Base-by-base conservation (phyloP, 2,888 invertebrate species). In the Aporophyla lueneburgensis region DNA sequence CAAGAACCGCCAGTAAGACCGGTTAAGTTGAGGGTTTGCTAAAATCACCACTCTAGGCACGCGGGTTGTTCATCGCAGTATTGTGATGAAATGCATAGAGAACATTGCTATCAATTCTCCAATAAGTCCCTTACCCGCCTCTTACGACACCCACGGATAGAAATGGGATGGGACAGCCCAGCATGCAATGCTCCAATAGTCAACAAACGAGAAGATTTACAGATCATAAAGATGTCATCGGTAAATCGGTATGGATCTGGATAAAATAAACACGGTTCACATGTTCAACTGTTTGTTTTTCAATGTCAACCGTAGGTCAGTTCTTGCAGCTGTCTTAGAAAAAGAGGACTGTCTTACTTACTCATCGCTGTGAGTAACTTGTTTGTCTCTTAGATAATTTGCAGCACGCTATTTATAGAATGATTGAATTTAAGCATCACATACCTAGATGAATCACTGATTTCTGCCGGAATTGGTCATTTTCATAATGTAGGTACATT, bases 261-360 rank as follows among this genome's bases (percentile, higher is more conserved):
- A 51, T 21, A 54, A 24, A 62, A 51, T 54, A 84, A 68, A 84
- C 49, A 79, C 43, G 9, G 54, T 49, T 24, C 68, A 81, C 19
- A 51, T 43, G 67, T 71, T 24, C n/a, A 12, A 51, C 49, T 59
- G 59, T 73, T 73, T 84, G 33, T 80, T 69, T 80, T 61, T 61
- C 43, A 81, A 80, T 66, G 85, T 65, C 85, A 73, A 56, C 68
- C 59, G 43, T 83, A 63, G 83, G 46, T 43, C 62, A 81, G 33
- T 61, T 53, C 16, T 46, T 63, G 24, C 46, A 58, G 62, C 33
- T 62, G 75, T 12, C 40, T 54, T 6, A 71, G 7, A 80, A 63
- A 83, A 69, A 56, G 12, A 62, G 51, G 5, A 67, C 16, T n/a
- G 21, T 16, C 12, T 61, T 19, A 7, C 5, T 78, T 71, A 67